These are phyloP conservation scores for Empis livida DNA, from an alignment of 2,888 invertebrate species.

Conservation along the genomic window DNA sequence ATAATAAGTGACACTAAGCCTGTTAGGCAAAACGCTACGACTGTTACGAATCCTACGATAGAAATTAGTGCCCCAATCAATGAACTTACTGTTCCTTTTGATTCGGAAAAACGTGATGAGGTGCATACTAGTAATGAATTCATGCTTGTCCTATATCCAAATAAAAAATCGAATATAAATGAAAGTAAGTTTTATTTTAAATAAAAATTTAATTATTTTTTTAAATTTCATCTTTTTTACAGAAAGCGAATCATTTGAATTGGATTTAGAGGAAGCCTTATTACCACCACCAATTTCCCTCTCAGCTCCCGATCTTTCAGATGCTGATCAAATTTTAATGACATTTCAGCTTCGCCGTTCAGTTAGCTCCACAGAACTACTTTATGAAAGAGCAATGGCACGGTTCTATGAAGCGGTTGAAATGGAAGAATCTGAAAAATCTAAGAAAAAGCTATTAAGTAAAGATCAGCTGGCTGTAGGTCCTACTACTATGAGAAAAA, in stretches of 20 bases:
- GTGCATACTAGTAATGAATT: slow-evolving; percentile 63
- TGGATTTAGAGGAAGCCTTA: slow-evolving; percentile 52
- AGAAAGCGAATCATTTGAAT: slow-evolving; percentile 45
- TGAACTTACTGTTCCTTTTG: slow-evolving; percentile 13
- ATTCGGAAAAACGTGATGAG: slow-evolving; percentile 29
- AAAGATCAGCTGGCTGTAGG: slow-evolving; percentile 5
- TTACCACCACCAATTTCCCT: slow-evolving; percentile 69
- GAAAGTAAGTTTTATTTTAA: slow-evolving; percentile 34
- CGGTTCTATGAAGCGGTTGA: slow-evolving; percentile 67
- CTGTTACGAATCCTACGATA: slow-evolving; percentile 20
- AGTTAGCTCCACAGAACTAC: slow-evolving; percentile 68
- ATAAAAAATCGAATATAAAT: slow-evolving; percentile 38
- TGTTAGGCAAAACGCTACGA: slow-evolving; percentile 5
- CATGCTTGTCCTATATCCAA: slow-evolving; percentile 61
- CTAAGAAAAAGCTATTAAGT: slow-evolving; percentile 23
- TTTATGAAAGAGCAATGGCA: slow-evolving; percentile 72
- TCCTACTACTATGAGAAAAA: slow-evolving; percentile 29
- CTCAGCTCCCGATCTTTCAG: slow-evolving; percentile 66
- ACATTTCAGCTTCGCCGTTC: slow-evolving; percentile 46
- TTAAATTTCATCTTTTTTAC: slow-evolving; percentile 11
- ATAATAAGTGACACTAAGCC: background rate
- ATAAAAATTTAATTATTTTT: background rate
- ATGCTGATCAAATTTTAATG: slow-evolving; percentile 36
- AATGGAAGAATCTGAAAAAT: slow-evolving; percentile 53
- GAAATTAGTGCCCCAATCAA: slow-evolving; percentile 26